Conservation (phyloP, 2,113 vertebrate species). For the Calyptomena viridis region DNA sequence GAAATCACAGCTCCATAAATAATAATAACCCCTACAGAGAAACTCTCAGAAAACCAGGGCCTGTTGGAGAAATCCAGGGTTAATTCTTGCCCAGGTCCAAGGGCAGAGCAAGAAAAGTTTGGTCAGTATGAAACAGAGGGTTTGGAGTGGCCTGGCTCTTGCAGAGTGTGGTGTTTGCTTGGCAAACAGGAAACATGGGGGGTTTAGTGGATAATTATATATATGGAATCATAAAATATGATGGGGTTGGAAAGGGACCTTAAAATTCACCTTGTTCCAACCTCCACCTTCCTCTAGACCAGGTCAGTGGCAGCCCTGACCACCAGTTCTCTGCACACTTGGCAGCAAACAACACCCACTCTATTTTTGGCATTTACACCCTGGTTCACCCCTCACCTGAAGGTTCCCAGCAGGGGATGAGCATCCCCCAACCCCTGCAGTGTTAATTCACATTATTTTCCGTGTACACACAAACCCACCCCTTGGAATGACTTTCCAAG, state of each 20-base stretch:
- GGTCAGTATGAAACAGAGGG: not conserved
- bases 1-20: not conserved
- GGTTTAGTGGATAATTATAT: not conserved
- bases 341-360: not conserved
- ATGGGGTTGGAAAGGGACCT: not conserved
- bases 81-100: not conserved
- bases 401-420: not conserved
- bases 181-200: not conserved
- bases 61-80: fast-evolving
- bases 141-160: fast-evolving
- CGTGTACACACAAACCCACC: fast-evolving
- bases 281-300: not conserved
- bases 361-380: not conserved
- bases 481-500: not conserved
- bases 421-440: not conserved
- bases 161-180: fast-evolving
- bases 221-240: not conserved
- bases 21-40: not conserved
- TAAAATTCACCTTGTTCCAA: not conserved
- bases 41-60: not conserved
- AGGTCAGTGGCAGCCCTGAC: fast-evolving
- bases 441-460: fast-evolving
- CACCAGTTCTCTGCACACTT: not conserved
- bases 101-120: not conserved
- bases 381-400: not conserved